Percentiles rank a stretch among this genome's conserved stretches.
Conservation (phyloP, 2,113 vertebrate species). For the Melospiza georgiana region DNA sequence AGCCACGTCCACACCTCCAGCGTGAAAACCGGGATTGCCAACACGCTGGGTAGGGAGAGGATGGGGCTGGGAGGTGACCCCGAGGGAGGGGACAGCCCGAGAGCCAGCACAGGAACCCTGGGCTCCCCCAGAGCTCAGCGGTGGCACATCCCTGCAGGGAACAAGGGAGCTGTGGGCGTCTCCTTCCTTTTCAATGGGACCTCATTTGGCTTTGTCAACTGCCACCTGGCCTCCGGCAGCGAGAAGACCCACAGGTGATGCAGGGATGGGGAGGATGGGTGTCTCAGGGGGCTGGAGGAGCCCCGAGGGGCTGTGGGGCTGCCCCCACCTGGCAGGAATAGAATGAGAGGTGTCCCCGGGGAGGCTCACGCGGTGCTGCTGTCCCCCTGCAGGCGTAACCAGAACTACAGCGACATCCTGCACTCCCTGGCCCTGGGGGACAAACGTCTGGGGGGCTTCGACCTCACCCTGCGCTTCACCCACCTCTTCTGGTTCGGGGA, state of each 20-base stretch:
- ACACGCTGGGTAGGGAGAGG: conserved; percentile 79
- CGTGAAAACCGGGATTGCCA: conserved; percentile 87
- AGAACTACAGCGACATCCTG: conserved; percentile 72
- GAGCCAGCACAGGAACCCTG: too few species aligned
- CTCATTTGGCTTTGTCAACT: conserved; percentile 88
- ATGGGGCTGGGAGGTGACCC: neutral
- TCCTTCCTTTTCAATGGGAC: conserved; percentile 84
- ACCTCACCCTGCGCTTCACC: conserved; percentile 68
- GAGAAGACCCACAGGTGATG: conserved; percentile 85
- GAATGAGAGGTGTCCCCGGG: accelerated
- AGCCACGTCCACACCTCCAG: conserved; percentile 83
- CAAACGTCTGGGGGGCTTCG: conserved; percentile 53
- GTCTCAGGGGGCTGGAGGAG: neutral
- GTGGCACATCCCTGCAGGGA: conserved; percentile 69
- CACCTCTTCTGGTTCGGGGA: conserved; percentile 73
- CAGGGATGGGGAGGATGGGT: neutral
- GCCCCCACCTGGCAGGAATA: neutral
- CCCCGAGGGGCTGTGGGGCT: neutral
- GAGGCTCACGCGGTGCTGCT: accelerated
- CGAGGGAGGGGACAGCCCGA: neutral
- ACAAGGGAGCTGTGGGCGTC: conserved; percentile 86
- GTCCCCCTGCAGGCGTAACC: conserved; percentile 35
- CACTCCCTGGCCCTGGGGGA: conserved; percentile 58
- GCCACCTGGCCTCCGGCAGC: conserved; percentile 86
- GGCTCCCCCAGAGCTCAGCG: neutral